phyloP scores from a whole-genome alignment of 2,888 invertebrate genomes.

The Crossocerus cetratus region DNA sequence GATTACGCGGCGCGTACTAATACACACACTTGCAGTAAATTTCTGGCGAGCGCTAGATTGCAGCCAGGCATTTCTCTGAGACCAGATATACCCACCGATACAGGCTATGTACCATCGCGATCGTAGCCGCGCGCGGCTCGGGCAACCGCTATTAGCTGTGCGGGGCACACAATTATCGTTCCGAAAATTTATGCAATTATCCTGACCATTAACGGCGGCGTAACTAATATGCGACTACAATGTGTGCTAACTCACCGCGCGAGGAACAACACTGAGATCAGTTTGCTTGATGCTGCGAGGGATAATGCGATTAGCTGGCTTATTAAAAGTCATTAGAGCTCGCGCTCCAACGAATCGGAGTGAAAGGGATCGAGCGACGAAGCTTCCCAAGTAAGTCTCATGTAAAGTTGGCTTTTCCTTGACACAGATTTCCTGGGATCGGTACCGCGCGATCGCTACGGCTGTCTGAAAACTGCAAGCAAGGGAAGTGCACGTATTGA shows the following conservation, averaged over 20 bases:
- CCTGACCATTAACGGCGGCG: background rate
- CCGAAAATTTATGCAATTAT: background rate
- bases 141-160: background rate
- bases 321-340: too few relatives aligned
- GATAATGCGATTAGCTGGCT: too few relatives aligned
- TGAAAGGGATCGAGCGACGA: too few relatives aligned
- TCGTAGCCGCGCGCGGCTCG: background rate
- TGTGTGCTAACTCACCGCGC: background rate
- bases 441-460: too few relatives aligned
- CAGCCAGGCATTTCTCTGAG: background rate
- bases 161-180: background rate
- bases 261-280: background rate
- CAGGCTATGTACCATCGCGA: background rate
- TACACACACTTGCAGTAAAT: background rate
- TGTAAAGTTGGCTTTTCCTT: too few relatives aligned
- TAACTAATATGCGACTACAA: background rate
- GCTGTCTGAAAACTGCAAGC: too few relatives aligned
- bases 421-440: too few relatives aligned
- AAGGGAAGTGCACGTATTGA: too few relatives aligned
- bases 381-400: too few relatives aligned
- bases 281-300: background rate
- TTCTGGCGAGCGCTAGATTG: background rate
- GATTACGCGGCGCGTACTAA: constrained; percentile 4
- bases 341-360: too few relatives aligned
- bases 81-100: background rate